A percentile compares a stretch with the other conserved stretches of the same genome.
Conservation (phyloP, 2,113 vertebrate genomes). For the Heterotilapia buettikoferi region DNA sequence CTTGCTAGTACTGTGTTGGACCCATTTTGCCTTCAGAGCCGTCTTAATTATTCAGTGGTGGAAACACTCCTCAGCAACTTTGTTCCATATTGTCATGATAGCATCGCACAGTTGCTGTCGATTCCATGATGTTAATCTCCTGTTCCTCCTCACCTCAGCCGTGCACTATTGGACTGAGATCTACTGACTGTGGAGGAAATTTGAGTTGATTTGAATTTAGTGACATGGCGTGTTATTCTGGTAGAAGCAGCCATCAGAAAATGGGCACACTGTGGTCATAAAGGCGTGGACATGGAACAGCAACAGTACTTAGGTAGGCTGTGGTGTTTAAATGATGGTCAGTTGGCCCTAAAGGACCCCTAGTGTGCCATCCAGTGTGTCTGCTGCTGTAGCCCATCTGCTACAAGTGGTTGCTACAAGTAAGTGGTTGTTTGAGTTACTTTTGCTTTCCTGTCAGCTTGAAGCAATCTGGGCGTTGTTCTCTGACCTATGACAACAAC, state of each 20-base stretch:
- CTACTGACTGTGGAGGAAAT: background rate
- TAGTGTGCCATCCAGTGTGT: background rate
- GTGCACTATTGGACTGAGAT: background rate
- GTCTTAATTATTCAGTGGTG: background rate
- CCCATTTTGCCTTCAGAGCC: background rate
- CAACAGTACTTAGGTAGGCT: background rate
- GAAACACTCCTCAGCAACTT: background rate
- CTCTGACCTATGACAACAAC: background rate
- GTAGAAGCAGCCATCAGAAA: background rate
- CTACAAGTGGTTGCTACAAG: background rate
- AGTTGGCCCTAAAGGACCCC: background rate
- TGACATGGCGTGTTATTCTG: background rate
- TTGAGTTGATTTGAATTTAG: rapidly evolving
- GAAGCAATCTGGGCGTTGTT: background rate
- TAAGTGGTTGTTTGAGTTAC: background rate
- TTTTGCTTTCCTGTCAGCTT: background rate
- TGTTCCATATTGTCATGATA: background rate
- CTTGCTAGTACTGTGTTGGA: background rate
- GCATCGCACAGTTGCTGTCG: background rate
- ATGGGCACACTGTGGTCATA: background rate
- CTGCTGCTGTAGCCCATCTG: background rate
- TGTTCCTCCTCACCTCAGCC: background rate
- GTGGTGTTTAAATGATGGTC: background rate
- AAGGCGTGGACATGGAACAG: background rate
- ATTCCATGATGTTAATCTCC: background rate